phyloP scores from a whole-genome alignment of 2,888 invertebrate genomes.

The Noctua pronuba region DNA sequence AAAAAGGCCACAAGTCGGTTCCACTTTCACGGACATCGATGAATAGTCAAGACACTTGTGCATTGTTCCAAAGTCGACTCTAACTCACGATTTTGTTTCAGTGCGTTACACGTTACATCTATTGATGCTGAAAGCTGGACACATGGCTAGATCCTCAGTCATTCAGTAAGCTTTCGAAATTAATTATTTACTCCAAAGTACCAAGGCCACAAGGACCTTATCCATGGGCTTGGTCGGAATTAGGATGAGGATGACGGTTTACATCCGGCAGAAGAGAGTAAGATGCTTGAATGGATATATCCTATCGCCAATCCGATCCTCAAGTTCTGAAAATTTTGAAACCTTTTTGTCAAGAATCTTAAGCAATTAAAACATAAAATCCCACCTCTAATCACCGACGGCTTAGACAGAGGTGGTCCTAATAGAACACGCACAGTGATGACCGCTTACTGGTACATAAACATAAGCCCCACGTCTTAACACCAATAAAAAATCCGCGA shows the following conservation, averaged over 20 bases:
- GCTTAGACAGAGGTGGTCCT: not conserved
- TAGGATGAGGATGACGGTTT: too few species aligned
- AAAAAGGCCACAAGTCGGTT: not conserved
- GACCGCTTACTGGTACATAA: not conserved
- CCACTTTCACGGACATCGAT: slow-evolving; percentile 6
- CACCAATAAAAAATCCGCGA: slow-evolving; percentile 31
- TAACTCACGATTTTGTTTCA: not conserved
- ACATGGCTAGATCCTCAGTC: not conserved
- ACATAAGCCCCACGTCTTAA: not conserved
- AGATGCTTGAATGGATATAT: not conserved
- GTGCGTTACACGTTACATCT: not conserved
- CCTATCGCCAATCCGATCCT: not conserved
- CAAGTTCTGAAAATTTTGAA: not conserved
- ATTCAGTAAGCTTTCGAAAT: not conserved
- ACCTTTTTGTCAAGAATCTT: not conserved
- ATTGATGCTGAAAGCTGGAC: not conserved
- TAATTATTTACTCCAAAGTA: not conserved
- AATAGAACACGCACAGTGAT: not conserved
- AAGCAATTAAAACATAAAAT: not conserved
- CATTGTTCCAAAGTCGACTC: not conserved
- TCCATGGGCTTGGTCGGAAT: not conserved
- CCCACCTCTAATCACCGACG: not conserved
- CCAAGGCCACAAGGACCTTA: not conserved
- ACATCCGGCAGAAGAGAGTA: not conserved
- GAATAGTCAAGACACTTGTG: not conserved